Conservation (phyloP, 2,797 vertebrate species). For the Myotis myotis region DNA sequence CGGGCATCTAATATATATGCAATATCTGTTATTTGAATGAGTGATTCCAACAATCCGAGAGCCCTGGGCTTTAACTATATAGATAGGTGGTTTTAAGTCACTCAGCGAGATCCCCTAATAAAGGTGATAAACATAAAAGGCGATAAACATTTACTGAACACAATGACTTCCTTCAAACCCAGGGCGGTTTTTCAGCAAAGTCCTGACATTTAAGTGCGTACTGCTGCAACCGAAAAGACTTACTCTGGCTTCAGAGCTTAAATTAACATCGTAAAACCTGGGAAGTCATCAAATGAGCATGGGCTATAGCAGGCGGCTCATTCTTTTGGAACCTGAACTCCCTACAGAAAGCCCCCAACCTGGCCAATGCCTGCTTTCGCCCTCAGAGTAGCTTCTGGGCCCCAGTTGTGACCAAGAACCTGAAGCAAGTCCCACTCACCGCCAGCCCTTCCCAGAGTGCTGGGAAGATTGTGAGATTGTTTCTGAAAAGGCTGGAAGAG, state of each 20-base stretch:
- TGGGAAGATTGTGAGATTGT: neutral
- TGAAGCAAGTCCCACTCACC: slow-evolving; percentile 59
- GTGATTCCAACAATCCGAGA: neutral
- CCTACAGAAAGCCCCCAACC: neutral
- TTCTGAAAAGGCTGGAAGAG: slow-evolving; percentile 27
- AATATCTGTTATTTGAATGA: slow-evolving; percentile 16
- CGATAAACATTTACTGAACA: slow-evolving; percentile 66
- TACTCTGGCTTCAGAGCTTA: slow-evolving; percentile 62
- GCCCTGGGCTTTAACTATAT: slow-evolving; percentile 45
- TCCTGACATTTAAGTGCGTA: slow-evolving; percentile 61
- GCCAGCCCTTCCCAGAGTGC: slow-evolving; percentile 41
- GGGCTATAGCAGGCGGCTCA: neutral
- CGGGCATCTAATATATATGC: neutral
- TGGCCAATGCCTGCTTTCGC: neutral
- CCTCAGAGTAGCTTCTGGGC: neutral
- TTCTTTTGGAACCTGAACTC: neutral
- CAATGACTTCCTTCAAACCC: slow-evolving; percentile 70
- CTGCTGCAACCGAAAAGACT: slow-evolving; percentile 51
- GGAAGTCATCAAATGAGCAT: slow-evolving; percentile 37
- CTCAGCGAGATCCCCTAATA: slow-evolving; percentile 67
- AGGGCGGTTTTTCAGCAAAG: slow-evolving; percentile 58
- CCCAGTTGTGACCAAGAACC: neutral
- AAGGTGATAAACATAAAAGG: slow-evolving; percentile 77
- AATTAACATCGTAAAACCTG: slow-evolving; percentile 70
- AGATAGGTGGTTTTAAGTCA: slow-evolving; percentile 65